These are phyloP conservation scores for Drosophila multiciliata DNA, from an alignment of 2,888 invertebrate species.

Conservation along the genomic window DNA sequence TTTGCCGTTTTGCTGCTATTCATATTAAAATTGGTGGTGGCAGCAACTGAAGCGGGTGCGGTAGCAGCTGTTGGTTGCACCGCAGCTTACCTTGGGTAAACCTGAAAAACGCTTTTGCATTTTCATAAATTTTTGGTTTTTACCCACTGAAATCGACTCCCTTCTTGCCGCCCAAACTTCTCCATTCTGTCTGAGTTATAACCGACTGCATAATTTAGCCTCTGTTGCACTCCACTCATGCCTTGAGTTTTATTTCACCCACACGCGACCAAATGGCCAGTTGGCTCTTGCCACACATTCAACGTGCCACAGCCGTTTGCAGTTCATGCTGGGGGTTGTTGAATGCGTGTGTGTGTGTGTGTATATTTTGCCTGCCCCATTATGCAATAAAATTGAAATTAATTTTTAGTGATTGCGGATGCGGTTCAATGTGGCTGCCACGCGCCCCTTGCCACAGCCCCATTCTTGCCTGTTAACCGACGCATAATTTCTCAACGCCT, in stretches of 20 bases:
- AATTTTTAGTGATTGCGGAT: constrained; percentile 81
- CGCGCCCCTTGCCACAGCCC: neutral
- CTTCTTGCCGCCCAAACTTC: neutral
- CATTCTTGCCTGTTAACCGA: constrained; percentile 38
- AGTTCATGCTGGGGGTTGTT: constrained; percentile 27
- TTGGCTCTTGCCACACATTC: constrained; percentile 11
- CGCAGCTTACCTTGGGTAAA: constrained; percentile 78
- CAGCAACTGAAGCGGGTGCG: constrained; percentile 14
- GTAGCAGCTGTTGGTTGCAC: constrained; percentile 48
- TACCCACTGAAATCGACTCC: constrained; percentile 32
- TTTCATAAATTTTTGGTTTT: constrained; percentile 75
- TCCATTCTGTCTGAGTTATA: constrained; percentile 17
- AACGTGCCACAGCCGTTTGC: constrained; percentile 41
- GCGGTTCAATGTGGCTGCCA: constrained; percentile 60
- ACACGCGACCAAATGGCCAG: constrained; percentile 4
- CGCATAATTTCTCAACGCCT: constrained; percentile 46
- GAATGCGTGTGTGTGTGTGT: neutral
- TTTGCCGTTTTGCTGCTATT: constrained; percentile 59
- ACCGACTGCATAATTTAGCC: constrained; percentile 59
- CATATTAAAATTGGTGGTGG: constrained; percentile 69
- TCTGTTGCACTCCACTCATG: constrained; percentile 37
- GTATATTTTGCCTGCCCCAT: constrained; percentile 16
- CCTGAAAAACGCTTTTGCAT: constrained; percentile 79
- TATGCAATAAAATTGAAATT: constrained; percentile 79
- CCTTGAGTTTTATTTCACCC: constrained; percentile 47